Conservation (phyloP, 1,140 invertebrate species). For the Brachionus koreanus region DNA sequence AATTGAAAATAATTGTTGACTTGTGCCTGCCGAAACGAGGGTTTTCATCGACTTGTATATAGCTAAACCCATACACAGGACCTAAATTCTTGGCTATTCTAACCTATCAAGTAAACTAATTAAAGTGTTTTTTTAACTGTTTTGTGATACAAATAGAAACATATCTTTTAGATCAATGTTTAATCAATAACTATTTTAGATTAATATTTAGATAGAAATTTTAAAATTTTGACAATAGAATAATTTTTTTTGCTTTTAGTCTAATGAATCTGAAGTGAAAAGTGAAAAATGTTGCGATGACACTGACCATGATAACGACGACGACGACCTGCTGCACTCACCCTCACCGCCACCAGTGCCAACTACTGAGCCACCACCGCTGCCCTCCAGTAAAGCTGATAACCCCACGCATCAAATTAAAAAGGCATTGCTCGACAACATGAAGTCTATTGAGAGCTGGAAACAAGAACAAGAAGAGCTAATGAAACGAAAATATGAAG, state of each 20-base stretch:
- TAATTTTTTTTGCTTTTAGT: neutral
- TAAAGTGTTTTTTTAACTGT: neutral
- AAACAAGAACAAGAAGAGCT: constrained; percentile 35
- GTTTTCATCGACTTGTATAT: neutral
- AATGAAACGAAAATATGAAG: constrained; percentile 40
- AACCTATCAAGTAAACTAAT: neutral
- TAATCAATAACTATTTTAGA: neutral
- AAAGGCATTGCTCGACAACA: constrained; percentile 12
- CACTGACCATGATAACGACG: constrained; percentile 36
- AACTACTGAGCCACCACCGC: constrained; percentile 27
- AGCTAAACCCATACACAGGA: neutral
- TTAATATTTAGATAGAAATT: neutral
- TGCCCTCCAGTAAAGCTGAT: neutral
- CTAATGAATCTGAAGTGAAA: neutral
- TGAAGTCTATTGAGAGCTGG: constrained; percentile 39
- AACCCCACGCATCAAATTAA: neutral
- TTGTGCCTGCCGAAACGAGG: neutral
- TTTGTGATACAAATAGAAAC: neutral
- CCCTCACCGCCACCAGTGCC: constrained; percentile 22
- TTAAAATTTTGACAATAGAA: neutral
- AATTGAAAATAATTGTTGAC: neutral
- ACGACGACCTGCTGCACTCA: constrained; percentile 30
- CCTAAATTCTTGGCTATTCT: neutral
- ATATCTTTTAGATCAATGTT: neutral
- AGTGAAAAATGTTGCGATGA: constrained; percentile 12